Conservation (phyloP, 2,888 invertebrate genomes). For the Bellardia bayeri region DNA sequence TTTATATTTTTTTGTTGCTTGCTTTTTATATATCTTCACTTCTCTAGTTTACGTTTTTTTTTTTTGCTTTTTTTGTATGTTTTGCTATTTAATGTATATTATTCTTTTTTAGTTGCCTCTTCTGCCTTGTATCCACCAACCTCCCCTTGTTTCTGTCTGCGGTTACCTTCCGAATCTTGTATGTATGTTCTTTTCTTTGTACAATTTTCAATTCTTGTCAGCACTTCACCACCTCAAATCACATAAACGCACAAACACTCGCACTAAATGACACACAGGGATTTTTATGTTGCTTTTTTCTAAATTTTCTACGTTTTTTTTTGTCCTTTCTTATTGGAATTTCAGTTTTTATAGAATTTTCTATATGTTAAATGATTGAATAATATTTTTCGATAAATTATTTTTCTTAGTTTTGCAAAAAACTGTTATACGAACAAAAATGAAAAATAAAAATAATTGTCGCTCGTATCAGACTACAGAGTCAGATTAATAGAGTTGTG, state of each 20-base stretch:
- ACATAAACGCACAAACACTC: neutral
- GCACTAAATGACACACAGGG: constrained; percentile 11
- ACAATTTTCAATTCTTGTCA: constrained; percentile 60
- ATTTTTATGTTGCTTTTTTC: neutral
- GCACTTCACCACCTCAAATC: constrained; percentile 11
- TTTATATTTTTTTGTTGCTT: constrained; percentile 4
- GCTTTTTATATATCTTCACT: constrained; percentile 42
- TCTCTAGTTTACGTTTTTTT: neutral
- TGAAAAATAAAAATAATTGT: constrained; percentile 71
- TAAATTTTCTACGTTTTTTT: neutral
- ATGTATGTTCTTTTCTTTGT: constrained; percentile 48
- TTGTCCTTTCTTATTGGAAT: constrained; percentile 18
- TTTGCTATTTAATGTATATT: constrained; percentile 50
- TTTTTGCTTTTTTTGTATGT: constrained; percentile 17
- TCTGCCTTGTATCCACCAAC: constrained; percentile 52
- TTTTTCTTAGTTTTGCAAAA: constrained; percentile 42
- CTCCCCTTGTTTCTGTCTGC: constrained; percentile 66
- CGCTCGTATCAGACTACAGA: constrained; percentile 60
- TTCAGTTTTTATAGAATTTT: constrained; percentile 14
- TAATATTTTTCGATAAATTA: constrained; percentile 35
- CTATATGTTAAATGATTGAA: constrained; percentile 7
- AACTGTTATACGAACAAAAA: constrained; percentile 69
- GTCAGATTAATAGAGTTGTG: constrained; percentile 24
- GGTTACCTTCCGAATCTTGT: constrained; percentile 53
- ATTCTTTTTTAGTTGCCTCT: constrained; percentile 38